These are phyloP conservation scores for Pristionchus mayeri DNA, from an alignment of 2,888 invertebrate genomes.

Conservation along the genomic window DNA sequence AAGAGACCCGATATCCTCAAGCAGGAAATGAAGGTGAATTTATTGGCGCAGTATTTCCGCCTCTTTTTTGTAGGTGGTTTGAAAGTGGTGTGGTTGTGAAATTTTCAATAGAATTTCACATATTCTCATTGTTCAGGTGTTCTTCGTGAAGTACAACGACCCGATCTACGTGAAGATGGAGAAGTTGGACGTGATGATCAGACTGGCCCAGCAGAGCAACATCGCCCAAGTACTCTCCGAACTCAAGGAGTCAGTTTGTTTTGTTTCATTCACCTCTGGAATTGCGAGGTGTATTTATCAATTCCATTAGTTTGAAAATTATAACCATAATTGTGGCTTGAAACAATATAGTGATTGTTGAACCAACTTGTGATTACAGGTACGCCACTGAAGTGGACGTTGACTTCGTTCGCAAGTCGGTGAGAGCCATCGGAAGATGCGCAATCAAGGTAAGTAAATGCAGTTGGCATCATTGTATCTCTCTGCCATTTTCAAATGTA, in stretches of 20 bases:
- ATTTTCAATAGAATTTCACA: too few species aligned
- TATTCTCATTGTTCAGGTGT: too few species aligned
- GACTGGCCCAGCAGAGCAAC: slow-evolving; percentile 96
- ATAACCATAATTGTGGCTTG: too few species aligned
- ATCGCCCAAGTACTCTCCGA: slow-evolving; percentile 98
- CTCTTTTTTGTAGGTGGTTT: neutral
- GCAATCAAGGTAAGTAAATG: slow-evolving; percentile 87
- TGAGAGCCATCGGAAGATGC: slow-evolving; percentile 96
- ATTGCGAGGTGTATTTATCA: too few species aligned
- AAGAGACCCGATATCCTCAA: slow-evolving; percentile 97
- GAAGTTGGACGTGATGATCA: slow-evolving; percentile 98
- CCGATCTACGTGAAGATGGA: slow-evolving; percentile 99
- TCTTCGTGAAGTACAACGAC: slow-evolving; percentile 99
- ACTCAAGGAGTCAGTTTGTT: slow-evolving; percentile 86
- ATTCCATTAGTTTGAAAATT: too few species aligned
- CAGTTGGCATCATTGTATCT: neutral
- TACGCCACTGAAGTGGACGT: slow-evolving; percentile 99
- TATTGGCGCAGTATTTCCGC: neutral
- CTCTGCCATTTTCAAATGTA: too few species aligned
- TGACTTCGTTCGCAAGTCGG: slow-evolving; percentile 98
- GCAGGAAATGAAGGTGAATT: slow-evolving; percentile 93
- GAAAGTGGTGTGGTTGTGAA: too few species aligned
- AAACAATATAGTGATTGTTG: neutral
- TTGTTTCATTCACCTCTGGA: neutral
- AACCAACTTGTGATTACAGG: slow-evolving; percentile 66